A percentile compares a stretch with the other conserved stretches of the same genome.
Evolutionary conservation across 2,797 vertebrate species (phyloP).

Genomic region (Crax fasciolata): DNA sequence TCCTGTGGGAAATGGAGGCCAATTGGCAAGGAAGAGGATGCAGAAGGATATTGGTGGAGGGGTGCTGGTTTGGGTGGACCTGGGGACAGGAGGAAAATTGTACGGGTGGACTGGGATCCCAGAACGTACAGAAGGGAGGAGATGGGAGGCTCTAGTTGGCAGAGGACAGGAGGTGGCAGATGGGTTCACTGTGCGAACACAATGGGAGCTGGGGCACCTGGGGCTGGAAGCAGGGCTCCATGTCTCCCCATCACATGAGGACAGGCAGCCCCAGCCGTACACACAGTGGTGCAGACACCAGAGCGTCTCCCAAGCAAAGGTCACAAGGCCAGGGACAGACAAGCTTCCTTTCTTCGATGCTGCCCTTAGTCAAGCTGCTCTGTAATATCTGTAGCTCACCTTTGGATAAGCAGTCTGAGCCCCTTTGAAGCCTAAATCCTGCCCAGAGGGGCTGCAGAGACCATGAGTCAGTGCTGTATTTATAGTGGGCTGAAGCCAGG

Average conservation of each 20-base stretch:
- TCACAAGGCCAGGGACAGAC: not conserved
- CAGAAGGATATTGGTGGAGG: not conserved
- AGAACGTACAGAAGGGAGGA: not conserved
- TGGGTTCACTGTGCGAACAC: not conserved
- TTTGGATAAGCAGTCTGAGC: not conserved
- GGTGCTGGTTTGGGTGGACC: not conserved
- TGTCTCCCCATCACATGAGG: not conserved
- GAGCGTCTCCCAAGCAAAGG: not conserved
- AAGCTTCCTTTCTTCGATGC: not conserved
- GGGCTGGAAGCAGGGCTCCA: not conserved
- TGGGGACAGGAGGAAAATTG: not conserved
- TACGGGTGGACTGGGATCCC: not conserved
- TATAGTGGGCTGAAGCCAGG: conserved; percentile 21
- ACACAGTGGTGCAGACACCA: not conserved
- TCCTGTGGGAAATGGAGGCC: not conserved
- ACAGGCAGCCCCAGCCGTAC: fast-evolving
- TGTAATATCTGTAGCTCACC: not conserved
- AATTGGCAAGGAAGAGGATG: not conserved
- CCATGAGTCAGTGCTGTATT: not conserved
- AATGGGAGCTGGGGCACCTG: not conserved
- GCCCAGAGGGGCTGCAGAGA: conserved; percentile 17
- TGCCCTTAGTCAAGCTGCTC: not conserved
- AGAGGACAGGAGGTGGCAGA: not conserved
- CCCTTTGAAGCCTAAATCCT: not conserved
- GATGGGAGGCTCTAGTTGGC: fast-evolving